Evolutionary conservation across 2,888 invertebrate genomes (phyloP).

Genomic region (Serrognathus titanus): DNA sequence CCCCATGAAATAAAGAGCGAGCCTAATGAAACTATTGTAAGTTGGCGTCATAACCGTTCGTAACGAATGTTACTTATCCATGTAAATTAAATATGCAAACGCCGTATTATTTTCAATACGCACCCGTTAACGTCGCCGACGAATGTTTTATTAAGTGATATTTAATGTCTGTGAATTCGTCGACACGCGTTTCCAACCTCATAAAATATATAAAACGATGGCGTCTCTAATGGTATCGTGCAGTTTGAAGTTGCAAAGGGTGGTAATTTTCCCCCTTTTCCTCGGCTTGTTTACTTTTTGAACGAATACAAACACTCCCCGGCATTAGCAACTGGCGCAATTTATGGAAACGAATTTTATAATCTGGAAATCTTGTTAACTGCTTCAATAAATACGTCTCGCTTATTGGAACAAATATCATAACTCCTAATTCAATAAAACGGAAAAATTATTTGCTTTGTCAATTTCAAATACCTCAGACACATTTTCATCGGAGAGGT

Average conservation of each 20-base stretch:
- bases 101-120: not conserved
- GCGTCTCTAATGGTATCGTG: constrained; percentile 36
- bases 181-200: constrained; percentile 38
- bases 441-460: too few relatives aligned
- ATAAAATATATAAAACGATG: constrained; percentile 40
- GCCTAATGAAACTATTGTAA: too few relatives aligned
- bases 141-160: constrained; percentile 39
- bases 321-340: not conserved
- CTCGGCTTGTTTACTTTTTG: not conserved
- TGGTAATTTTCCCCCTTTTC: constrained; percentile 19
- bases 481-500: too few relatives aligned
- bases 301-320: not conserved
- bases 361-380: too few relatives aligned
- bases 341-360: too few relatives aligned
- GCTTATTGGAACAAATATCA: too few relatives aligned
- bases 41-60: too few relatives aligned
- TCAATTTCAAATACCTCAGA: too few relatives aligned
- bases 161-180: constrained; percentile 39
- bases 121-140: constrained; percentile 14
- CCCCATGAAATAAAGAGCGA: too few relatives aligned
- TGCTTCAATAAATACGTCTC: too few relatives aligned
- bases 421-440: too few relatives aligned
- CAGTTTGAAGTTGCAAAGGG: constrained; percentile 29
- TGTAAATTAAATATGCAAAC: not conserved
- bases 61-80: too few relatives aligned